Evolutionary conservation across 2,797 vertebrate genomes (phyloP).

Genomic region (Labroides dimidiatus): DNA sequence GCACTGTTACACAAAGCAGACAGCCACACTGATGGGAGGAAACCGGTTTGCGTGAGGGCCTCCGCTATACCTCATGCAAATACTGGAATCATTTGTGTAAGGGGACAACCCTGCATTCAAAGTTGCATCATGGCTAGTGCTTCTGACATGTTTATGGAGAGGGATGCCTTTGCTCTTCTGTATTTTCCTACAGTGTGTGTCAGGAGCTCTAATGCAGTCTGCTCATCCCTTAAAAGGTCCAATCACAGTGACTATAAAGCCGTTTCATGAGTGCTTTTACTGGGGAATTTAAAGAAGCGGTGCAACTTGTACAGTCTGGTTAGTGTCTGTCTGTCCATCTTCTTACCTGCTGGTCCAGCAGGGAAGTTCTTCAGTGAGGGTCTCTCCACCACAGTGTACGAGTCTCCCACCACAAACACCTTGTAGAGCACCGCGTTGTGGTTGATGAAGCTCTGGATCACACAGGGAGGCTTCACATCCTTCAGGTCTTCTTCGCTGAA

Average conservation of each 20-base stretch:
- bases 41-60: slow-evolving; percentile 64
- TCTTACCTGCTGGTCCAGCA: slow-evolving; percentile 91
- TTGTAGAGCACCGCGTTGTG: slow-evolving; percentile 98
- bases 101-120: slow-evolving; percentile 43
- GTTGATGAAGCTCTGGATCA: slow-evolving; percentile 99
- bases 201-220: slow-evolving; percentile 22
- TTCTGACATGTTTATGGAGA: slow-evolving; percentile 39
- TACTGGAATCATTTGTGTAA: slow-evolving; percentile 24
- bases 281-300: slow-evolving; percentile 53
- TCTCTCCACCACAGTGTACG: slow-evolving; percentile 96
- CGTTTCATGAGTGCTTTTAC: slow-evolving; percentile 70
- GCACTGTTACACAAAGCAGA: slow-evolving; percentile 65
- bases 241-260: slow-evolving; percentile 62
- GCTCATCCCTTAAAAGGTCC: slow-evolving; percentile 61
- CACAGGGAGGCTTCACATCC: slow-evolving; percentile 93
- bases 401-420: slow-evolving; percentile 97
- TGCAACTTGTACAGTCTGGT: slow-evolving; percentile 36
- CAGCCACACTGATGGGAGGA: slow-evolving; percentile 13
- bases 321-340: slow-evolving; percentile 4
- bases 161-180: slow-evolving; percentile 26
- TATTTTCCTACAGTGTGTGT: slow-evolving; percentile 35
- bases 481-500: slow-evolving; percentile 96
- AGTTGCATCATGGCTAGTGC: slow-evolving; percentile 10
- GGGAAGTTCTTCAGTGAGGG: slow-evolving; percentile 99
- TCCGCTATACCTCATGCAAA: slow-evolving; percentile 66